phyloP scores from a whole-genome alignment of 1,140 invertebrate genomes.

The Penaeus indicus region DNA sequence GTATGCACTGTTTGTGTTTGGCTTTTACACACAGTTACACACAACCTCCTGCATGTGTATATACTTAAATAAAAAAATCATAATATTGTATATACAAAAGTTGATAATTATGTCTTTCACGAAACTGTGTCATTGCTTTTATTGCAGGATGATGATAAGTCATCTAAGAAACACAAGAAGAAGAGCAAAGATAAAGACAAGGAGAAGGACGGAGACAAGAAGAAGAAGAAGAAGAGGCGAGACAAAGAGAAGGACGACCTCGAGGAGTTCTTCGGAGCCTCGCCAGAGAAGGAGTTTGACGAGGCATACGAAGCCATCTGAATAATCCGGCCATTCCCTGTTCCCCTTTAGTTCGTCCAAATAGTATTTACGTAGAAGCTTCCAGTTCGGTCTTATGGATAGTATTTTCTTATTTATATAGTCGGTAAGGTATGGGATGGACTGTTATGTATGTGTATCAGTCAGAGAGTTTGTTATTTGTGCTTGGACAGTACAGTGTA shows the following conservation, averaged over 20 bases:
- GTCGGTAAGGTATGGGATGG: too few species aligned
- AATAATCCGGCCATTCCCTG: constrained; percentile 15
- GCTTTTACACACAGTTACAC: too few species aligned
- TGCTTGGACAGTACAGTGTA: too few species aligned
- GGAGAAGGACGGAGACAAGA: constrained; percentile 72
- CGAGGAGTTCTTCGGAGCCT: constrained; percentile 75
- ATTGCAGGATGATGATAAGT: constrained; percentile 75
- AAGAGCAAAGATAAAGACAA: constrained; percentile 69
- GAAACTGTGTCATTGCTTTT: constrained; percentile 24
- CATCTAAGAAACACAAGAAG: constrained; percentile 71
- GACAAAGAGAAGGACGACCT: constrained; percentile 72
- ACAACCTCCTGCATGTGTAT: too few species aligned
- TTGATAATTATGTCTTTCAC: too few species aligned
- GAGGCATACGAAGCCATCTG: constrained; percentile 66
- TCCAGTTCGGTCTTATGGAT: too few species aligned
- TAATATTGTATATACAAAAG: not conserved
- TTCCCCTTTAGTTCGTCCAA: not conserved
- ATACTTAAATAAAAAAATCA: too few species aligned
- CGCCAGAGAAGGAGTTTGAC: constrained; percentile 68
- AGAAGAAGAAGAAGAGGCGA: constrained; percentile 71
- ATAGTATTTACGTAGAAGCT: not conserved
- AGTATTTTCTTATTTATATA: too few species aligned
- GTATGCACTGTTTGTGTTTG: too few species aligned
- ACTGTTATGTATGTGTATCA: too few species aligned
- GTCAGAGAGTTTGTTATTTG: too few species aligned